phyloP scores from a whole-genome alignment of 2,113 vertebrate genomes.

The Microcebus ravelobensis region DNA sequence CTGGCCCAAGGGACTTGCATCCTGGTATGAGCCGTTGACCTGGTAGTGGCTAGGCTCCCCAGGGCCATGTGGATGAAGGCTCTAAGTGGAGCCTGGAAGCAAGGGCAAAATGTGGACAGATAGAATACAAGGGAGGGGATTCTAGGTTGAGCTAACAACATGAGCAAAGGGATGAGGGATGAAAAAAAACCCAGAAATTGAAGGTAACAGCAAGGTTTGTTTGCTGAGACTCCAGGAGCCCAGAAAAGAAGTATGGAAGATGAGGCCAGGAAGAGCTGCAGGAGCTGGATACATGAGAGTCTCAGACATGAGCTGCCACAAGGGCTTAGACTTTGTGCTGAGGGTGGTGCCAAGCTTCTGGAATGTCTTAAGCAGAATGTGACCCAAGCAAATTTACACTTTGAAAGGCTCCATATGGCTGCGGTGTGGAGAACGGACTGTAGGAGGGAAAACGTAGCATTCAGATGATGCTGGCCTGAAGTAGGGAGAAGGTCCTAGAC shows the following conservation, averaged over 20 bases:
- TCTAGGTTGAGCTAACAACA: not conserved
- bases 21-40: not conserved
- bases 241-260: not conserved
- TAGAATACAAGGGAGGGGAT: not conserved
- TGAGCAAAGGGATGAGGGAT: not conserved
- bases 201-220: not conserved
- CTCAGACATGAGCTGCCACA: not conserved
- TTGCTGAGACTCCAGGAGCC: not conserved
- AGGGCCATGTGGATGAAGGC: not conserved
- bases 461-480: not conserved
- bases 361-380: not conserved
- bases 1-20: not conserved
- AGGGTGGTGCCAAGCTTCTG: not conserved
- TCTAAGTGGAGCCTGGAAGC: not conserved
- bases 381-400: not conserved
- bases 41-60: not conserved
- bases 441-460: not conserved
- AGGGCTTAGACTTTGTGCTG: not conserved
- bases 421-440: not conserved
- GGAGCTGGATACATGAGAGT: not conserved
- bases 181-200: not conserved
- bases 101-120: not conserved
- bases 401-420: not conserved
- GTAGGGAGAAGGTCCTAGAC: not conserved
- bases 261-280: not conserved